Percentiles rank a stretch among this genome's conserved stretches.
Evolutionary conservation across 2,113 vertebrate species (phyloP).

Genomic region (Melanerpes formicivorus): DNA sequence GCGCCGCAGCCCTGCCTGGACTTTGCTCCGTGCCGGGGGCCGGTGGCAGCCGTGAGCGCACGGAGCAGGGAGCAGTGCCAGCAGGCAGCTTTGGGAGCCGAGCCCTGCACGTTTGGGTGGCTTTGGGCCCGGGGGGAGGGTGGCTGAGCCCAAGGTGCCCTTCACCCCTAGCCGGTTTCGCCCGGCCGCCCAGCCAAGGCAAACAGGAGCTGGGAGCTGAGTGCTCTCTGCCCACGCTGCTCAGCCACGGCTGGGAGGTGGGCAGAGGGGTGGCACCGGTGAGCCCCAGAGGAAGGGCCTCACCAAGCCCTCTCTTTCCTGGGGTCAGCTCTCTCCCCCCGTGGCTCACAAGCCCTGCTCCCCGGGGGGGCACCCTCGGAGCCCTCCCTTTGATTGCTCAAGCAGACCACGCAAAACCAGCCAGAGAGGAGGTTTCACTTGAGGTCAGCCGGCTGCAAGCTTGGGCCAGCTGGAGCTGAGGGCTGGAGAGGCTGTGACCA

Average conservation of each 20-base stretch:
- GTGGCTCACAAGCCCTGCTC: background rate
- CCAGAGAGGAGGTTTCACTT: background rate
- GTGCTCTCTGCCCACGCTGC: background rate
- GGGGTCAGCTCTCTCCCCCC: background rate
- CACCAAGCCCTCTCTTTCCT: fast-evolving
- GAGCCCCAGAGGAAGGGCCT: fast-evolving
- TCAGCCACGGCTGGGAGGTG: background rate
- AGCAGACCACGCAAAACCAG: background rate
- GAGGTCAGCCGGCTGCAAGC: background rate
- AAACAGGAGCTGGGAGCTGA: constrained; percentile 33
- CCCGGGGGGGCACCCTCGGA: fast-evolving
- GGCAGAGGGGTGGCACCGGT: background rate
- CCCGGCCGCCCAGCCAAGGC: background rate
- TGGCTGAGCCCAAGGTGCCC: background rate
- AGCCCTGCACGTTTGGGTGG: background rate
- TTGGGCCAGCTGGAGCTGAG: background rate
- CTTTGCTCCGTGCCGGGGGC: background rate
- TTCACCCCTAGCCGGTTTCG: background rate
- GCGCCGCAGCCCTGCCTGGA: background rate
- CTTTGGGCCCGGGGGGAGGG: background rate
- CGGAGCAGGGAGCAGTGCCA: background rate
- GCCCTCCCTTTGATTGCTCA: background rate
- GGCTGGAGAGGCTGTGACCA: background rate
- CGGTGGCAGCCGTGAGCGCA: background rate
- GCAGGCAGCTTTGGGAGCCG: background rate